Conservation (phyloP, 2,113 vertebrate genomes). For the Beaufortia kweichowensis region DNA sequence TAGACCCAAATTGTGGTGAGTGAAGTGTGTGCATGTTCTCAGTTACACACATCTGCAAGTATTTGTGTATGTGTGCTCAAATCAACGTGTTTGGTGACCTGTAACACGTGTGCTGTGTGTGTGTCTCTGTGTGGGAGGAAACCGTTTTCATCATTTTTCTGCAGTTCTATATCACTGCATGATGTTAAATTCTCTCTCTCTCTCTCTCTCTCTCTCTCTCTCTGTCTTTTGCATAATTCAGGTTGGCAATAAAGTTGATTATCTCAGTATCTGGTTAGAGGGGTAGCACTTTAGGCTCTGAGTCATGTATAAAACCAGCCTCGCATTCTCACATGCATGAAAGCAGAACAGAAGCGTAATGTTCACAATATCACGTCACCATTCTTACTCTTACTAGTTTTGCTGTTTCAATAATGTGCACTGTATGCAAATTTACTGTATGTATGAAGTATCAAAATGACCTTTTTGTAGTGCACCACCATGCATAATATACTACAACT, state of each 20-base stretch:
- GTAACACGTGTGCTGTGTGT: conserved; percentile 24
- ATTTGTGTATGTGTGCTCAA: conserved; percentile 1
- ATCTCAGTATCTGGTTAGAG: conserved; percentile 25
- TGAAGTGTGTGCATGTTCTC: neutral
- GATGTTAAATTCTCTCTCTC: conserved; percentile 61
- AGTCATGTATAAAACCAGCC: neutral
- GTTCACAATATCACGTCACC: too few species aligned
- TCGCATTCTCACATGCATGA: conserved; percentile 19
- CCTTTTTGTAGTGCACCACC: neutral
- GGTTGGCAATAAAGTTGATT: conserved; percentile 29
- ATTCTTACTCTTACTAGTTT: neutral
- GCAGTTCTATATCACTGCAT: conserved; percentile 6
- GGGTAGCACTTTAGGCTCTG: neutral
- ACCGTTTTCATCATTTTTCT: conserved; percentile 30
- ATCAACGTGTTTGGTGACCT: conserved; percentile 11
- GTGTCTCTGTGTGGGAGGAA: conserved; percentile 30
- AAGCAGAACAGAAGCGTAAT: neutral
- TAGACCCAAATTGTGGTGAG: neutral
- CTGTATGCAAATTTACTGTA: neutral
- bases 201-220: conserved; percentile 61
- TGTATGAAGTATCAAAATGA: neutral
- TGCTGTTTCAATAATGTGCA: neutral
- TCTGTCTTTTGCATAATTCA: conserved; percentile 21
- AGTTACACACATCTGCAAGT: conserved; percentile 8
- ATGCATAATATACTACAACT: neutral